Evolutionary conservation across 2,113 vertebrate genomes (phyloP).

Genomic region (Pygathrix nemaeus): DNA sequence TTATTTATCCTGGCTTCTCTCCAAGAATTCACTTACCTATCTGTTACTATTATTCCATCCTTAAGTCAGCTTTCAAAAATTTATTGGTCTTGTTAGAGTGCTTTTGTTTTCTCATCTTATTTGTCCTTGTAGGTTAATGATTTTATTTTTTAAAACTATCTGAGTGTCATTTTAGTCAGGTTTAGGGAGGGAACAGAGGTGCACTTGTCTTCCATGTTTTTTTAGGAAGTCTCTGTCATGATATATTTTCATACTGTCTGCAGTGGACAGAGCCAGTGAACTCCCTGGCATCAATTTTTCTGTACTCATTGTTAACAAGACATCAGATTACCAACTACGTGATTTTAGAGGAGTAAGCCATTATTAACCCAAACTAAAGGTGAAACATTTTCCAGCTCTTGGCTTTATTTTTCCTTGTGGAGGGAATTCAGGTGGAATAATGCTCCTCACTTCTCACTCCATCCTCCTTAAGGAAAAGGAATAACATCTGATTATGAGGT

Average conservation of each 20-base stretch:
- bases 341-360: neutral
- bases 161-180: neutral
- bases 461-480: neutral
- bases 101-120: conserved; percentile 49
- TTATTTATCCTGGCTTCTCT: neutral
- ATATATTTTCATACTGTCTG: neutral
- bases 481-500: neutral
- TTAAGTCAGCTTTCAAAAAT: neutral
- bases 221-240: neutral
- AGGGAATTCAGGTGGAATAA: neutral
- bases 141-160: conserved; percentile 4
- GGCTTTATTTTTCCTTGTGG: neutral
- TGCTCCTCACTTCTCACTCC: neutral
- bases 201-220: neutral
- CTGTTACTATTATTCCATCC: neutral
- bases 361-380: neutral
- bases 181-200: neutral
- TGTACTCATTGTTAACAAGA: neutral
- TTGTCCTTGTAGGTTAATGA: conserved; percentile 15
- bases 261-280: neutral
- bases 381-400: neutral
- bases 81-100: conserved; percentile 20
- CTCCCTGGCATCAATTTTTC: neutral
- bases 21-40: conserved; percentile 51
- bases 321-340: neutral